Percentiles rank a stretch among this genome's conserved stretches.
These are phyloP conservation scores for Eudemis profundana DNA, from an alignment of 2,888 invertebrate species.

Conservation along the genomic window DNA sequence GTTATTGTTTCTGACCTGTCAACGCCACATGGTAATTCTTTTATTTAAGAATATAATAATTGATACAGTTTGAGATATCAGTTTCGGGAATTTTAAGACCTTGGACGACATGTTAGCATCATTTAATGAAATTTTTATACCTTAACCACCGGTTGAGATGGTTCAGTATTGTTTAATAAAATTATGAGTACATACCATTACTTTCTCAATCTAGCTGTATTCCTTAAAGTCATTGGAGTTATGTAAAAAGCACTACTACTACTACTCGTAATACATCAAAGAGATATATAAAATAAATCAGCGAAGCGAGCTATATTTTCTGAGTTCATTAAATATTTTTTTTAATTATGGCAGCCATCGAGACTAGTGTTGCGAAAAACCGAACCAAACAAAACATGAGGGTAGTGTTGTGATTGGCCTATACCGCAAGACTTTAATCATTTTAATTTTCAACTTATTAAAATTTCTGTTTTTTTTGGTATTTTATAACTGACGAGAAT, in stretches of 20 bases:
- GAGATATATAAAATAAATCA: conserved; percentile 54
- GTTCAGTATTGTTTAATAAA: conserved; percentile 39
- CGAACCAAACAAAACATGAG: conserved; percentile 18
- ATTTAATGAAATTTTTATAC: conserved; percentile 45
- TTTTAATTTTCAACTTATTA: too few species aligned
- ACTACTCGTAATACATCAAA: conserved; percentile 56
- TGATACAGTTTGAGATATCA: conserved; percentile 9
- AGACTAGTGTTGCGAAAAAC: conserved; percentile 33
- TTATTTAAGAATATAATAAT: conserved; percentile 21
- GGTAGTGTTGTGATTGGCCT: conserved; percentile 17
- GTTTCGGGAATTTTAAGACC: conserved; percentile 5
- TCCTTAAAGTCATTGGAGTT: conserved; percentile 52
- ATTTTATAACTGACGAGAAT: too few species aligned
- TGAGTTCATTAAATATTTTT: conserved; percentile 57
- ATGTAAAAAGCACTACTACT: conserved; percentile 46
- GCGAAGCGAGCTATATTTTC: conserved; percentile 59
- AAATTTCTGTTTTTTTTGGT: too few species aligned
- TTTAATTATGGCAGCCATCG: conserved; percentile 45
- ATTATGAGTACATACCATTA: conserved; percentile 66
- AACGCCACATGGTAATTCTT: conserved; percentile 67
- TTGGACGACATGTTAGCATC: conserved; percentile 16
- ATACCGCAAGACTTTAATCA: too few species aligned
- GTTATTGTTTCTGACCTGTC: conserved; percentile 63
- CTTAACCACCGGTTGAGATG: conserved; percentile 68
- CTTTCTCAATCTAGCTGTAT: conserved; percentile 56